Percentiles rank a stretch among this genome's conserved stretches.
These are phyloP conservation scores for Cinclus cinclus DNA, from an alignment of 2,113 vertebrate species.

Conservation along the genomic window DNA sequence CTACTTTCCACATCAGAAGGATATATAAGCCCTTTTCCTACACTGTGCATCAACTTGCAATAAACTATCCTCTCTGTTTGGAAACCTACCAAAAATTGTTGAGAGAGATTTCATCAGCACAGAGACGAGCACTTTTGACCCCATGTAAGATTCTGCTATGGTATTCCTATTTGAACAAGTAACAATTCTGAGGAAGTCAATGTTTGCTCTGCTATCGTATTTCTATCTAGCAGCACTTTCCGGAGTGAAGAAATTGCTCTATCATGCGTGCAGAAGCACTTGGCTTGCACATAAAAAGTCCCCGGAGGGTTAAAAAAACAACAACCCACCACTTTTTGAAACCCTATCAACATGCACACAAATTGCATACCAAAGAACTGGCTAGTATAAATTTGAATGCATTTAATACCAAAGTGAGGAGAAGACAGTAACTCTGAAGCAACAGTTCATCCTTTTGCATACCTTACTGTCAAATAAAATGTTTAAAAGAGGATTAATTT, in stretches of 20 bases:
- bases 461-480: background rate
- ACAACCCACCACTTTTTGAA: background rate
- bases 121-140: background rate
- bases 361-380: background rate
- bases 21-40: background rate
- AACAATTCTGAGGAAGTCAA: conserved; percentile 29
- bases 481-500: conserved; percentile 17
- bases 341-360: conserved; percentile 23
- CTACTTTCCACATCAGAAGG: background rate
- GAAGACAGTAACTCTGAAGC: background rate
- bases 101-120: background rate
- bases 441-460: background rate
- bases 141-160: background rate
- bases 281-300: conserved; percentile 37
- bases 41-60: background rate
- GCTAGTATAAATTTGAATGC: background rate
- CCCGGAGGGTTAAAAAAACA: conserved; percentile 17
- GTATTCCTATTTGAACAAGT: conserved; percentile 38
- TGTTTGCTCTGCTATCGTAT: conserved; percentile 32
- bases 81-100: background rate
- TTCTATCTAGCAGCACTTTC: conserved; percentile 44
- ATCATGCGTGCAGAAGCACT: conserved; percentile 30
- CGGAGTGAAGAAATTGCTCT: conserved; percentile 7
- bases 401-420: conserved; percentile 11
- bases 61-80: background rate